These are phyloP conservation scores for Heliothis virescens DNA, from an alignment of 1,140 invertebrate genomes.

Conservation along the genomic window DNA sequence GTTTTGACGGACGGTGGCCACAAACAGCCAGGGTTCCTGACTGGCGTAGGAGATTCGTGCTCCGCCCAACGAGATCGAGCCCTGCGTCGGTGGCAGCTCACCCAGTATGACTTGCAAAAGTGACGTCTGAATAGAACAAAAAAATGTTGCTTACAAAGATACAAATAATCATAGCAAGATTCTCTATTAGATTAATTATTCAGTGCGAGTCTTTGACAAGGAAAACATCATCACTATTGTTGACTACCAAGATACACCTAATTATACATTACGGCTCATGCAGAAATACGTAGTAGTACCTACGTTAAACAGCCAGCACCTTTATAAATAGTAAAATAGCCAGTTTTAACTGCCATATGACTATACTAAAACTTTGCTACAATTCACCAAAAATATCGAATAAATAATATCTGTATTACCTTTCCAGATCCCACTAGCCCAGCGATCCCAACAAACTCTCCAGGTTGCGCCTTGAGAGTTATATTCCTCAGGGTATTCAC, in stretches of 20 bases:
- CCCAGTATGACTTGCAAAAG: conserved; percentile 91
- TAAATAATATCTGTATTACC: conserved; percentile 81
- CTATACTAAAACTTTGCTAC: too few relatives aligned
- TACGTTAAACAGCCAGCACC: too few relatives aligned
- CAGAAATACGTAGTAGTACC: neutral
- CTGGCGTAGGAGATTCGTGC: conserved; percentile 89
- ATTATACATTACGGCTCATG: neutral
- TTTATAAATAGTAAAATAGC: too few relatives aligned
- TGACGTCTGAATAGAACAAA: conserved; percentile 88
- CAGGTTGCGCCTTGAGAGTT: conserved; percentile 86
- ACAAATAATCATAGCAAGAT: neutral
- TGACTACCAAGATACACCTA: too few relatives aligned
- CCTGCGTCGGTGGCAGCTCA: conserved; percentile 88
- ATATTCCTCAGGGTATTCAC: conserved; percentile 89
- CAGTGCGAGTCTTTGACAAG: neutral
- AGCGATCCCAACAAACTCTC: conserved; percentile 90
- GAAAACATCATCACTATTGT: too few relatives aligned
- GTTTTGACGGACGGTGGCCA: conserved; percentile 90
- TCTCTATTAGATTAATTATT: too few relatives aligned
- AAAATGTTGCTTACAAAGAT: neutral
- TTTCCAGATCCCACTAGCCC: conserved; percentile 94
- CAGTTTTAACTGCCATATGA: too few relatives aligned
- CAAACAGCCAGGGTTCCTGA: conserved; percentile 93
- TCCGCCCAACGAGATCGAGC: conserved; percentile 88
- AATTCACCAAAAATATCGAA: neutral